Evolutionary conservation across 2,113 vertebrate species (phyloP).

Genomic region (human): DNA sequence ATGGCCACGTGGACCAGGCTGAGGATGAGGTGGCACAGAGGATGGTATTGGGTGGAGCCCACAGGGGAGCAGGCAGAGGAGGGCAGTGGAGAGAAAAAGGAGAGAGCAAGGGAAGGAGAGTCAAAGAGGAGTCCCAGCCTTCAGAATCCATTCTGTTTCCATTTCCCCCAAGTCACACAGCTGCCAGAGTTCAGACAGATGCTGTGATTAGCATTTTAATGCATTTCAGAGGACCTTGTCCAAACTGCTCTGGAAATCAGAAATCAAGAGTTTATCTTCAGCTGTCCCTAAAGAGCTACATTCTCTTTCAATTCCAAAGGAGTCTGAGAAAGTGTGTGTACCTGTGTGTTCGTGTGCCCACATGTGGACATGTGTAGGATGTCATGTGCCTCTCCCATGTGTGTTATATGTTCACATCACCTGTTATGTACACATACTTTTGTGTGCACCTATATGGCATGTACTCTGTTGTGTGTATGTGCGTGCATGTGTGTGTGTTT

Average conservation of each 20-base stretch:
- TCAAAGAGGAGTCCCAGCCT: conserved; percentile 36
- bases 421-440: background rate
- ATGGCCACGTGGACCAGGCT: background rate
- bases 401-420: too few relatives aligned
- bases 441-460: background rate
- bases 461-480: background rate
- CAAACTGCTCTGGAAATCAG: conserved; percentile 78
- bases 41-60: background rate
- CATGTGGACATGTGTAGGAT: fast-evolving
- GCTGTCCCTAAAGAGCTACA: conserved; percentile 61
- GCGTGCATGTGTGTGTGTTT: background rate
- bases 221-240: conserved; percentile 80
- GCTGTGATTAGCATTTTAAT: conserved; percentile 82
- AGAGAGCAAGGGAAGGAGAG: conserved; percentile 40
- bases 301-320: conserved; percentile 53
- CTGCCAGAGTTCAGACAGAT: conserved; percentile 78
- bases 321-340: background rate
- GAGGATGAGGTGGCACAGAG: background rate
- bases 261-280: conserved; percentile 77
- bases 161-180: conserved; percentile 74
- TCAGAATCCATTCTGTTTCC: conserved; percentile 53
- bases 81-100: background rate
- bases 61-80: background rate
- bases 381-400: background rate
- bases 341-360: background rate